A percentile compares a stretch with the other conserved stretches of the same genome.
phyloP scores from a whole-genome alignment of 1,140 invertebrate species.

The Argopecten irradians region DNA sequence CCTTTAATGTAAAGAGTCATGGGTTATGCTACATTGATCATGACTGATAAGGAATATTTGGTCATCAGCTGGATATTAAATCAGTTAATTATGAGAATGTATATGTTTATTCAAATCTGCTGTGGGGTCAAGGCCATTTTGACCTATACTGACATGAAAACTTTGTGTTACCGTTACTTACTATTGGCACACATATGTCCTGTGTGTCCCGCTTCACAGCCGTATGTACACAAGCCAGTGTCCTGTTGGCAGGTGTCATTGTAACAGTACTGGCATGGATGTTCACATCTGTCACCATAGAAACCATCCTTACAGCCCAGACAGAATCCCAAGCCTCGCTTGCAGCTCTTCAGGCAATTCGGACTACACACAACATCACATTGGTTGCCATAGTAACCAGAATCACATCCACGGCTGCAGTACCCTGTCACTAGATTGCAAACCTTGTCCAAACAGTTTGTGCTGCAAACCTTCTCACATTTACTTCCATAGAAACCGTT shows the following conservation, averaged over 20 bases:
- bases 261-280: background rate
- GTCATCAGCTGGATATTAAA: too few relatives aligned
- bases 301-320: constrained; percentile 38
- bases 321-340: background rate
- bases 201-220: constrained; percentile 22
- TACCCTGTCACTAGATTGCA: constrained; percentile 34
- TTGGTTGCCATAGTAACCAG: constrained; percentile 36
- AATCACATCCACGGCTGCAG: constrained; percentile 25
- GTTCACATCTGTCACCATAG: constrained; percentile 33
- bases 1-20: too few relatives aligned
- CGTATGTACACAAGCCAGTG: constrained; percentile 13
- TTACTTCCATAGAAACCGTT: constrained; percentile 26
- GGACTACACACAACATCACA: constrained; percentile 24
- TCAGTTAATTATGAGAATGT: too few relatives aligned
- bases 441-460: constrained; percentile 24
- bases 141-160: too few relatives aligned
- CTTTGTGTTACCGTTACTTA: background rate
- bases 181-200: background rate
- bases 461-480: constrained; percentile 32
- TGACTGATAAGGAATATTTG: too few relatives aligned
- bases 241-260: constrained; percentile 26
- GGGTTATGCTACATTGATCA: too few relatives aligned
- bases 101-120: too few relatives aligned
- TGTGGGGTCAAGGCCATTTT: too few relatives aligned
- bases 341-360: constrained; percentile 5